Percentiles rank a stretch among this genome's conserved stretches.
phyloP scores from a whole-genome alignment of 2,113 vertebrate species.

The Toxostoma redivivum region DNA sequence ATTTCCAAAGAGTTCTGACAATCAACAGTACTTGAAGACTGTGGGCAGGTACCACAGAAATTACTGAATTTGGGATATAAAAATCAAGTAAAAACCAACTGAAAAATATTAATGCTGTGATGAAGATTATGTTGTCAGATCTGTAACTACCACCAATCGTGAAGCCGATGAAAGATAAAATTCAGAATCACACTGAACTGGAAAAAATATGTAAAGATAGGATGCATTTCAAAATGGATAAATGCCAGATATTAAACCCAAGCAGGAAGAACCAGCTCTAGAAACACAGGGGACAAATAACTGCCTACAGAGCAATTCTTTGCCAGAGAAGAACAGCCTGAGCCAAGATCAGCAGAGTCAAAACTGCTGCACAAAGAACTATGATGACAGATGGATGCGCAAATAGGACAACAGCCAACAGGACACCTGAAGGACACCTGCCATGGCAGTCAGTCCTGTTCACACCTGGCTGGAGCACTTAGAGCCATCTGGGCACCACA shows the following conservation, averaged over 20 bases:
- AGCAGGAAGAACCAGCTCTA: background rate
- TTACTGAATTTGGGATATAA: background rate
- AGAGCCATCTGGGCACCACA: background rate
- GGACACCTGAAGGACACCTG: background rate
- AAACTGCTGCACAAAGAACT: background rate
- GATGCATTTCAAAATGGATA: background rate
- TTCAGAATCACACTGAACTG: background rate
- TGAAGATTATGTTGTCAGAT: background rate
- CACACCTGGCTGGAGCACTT: background rate
- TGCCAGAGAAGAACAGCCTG: background rate
- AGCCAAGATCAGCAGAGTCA: background rate
- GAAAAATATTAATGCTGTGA: background rate
- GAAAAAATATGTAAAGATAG: background rate
- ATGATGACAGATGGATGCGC: fast-evolving
- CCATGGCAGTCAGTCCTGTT: background rate
- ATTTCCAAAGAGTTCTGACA: background rate
- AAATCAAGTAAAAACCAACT: background rate
- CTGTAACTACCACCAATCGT: fast-evolving
- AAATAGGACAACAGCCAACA: background rate
- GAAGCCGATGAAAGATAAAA: background rate
- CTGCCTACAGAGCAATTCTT: background rate
- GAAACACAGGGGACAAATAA: background rate
- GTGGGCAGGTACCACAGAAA: background rate
- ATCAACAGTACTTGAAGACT: background rate
- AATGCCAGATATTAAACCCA: background rate